Base-by-base conservation (phyloP, 1,140 invertebrate species). In the Pseudachorutes palmiensis region DNA sequence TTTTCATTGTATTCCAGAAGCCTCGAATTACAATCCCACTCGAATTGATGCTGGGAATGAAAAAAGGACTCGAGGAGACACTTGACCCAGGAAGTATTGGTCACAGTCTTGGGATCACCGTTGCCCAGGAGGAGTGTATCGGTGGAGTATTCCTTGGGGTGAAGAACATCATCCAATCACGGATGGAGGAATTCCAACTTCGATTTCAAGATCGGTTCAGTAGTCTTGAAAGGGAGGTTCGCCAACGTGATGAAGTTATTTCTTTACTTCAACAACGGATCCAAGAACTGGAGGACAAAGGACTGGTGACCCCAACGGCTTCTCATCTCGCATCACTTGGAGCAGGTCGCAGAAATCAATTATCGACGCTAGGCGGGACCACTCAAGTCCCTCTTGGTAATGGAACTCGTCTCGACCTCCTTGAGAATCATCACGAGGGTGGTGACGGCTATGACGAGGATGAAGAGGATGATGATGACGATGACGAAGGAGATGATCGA, bases 241-340 rank as follows among this genome's bases (percentile, higher is more conserved):
- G 82, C 9, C 86, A 85, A 66, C 81, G 88, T 5, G 89, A 91
- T 76, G 85, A 87, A 74, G 86, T 91, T 45, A 92, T 92, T 70
- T 81, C 79, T 12, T 85, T 89, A 75, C 79, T 92, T 14, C 87
- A 89, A 76, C 78, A 81, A 28, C 81, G 86, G 64, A 88, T 91
- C 62, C 81, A 83, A 70, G 84, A 88, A 70, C 75, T 89, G 51
- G 87, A 88, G 45, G 48, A 70, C 19, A 64, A 64, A 36, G 49
- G 51, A 9, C 24, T 58, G 14, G 48, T 65, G 41, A 55, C 49
- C 30, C 9, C 9, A 45, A 45, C 36, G 9, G 9, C 9, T 45
- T 55, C 24, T 22, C 51, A 26, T 22, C 24, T 14, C 51, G 5
- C 24, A 24, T 55, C 51, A 5, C 12, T 55, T 55, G 9, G 24